Evolutionary conservation across 2,113 vertebrate species (phyloP).

Genomic region (Microtus pennsylvanicus): DNA sequence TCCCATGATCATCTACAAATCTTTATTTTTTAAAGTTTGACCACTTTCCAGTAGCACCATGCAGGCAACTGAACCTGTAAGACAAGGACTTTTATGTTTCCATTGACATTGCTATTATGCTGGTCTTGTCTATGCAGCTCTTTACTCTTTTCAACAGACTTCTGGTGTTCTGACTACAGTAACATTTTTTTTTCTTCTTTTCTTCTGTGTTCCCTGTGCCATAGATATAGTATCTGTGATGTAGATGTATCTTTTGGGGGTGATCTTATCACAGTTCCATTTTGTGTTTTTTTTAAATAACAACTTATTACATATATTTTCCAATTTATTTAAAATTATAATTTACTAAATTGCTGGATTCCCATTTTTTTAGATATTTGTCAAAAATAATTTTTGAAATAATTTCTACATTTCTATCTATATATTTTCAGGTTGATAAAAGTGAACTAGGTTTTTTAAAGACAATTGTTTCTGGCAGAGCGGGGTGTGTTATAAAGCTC

Average conservation of each 20-base stretch:
- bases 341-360: slow-evolving; percentile 11
- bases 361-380: slow-evolving; percentile 1
- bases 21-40: background rate
- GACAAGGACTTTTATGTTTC: background rate
- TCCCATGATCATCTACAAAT: background rate
- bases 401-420: background rate
- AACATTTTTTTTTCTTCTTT: background rate
- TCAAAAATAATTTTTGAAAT: background rate
- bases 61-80: background rate
- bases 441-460: background rate
- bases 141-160: background rate
- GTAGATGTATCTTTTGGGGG: background rate
- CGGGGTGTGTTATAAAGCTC: background rate
- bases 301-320: background rate
- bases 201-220: background rate
- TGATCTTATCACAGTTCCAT: background rate
- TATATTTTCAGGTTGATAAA: background rate
- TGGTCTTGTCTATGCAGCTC: background rate
- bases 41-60: background rate
- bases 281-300: background rate
- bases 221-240: background rate
- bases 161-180: background rate
- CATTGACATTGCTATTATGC: background rate
- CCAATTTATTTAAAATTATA: slow-evolving; percentile 1
- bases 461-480: background rate